phyloP scores from a whole-genome alignment of 2,113 vertebrate genomes.

The Oncorhynchus nerka region DNA sequence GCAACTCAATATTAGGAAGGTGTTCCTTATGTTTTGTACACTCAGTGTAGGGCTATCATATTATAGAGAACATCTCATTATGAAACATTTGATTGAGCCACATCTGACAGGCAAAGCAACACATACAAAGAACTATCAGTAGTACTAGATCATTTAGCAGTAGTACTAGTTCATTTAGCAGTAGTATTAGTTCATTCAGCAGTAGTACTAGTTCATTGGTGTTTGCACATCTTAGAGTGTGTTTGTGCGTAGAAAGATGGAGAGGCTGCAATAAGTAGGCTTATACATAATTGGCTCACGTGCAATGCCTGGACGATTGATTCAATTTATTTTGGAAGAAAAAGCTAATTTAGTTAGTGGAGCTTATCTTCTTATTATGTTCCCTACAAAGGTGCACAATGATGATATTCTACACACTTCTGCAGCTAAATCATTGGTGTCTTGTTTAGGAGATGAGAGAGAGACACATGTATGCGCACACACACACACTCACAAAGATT shows the following conservation, averaged over 20 bases:
- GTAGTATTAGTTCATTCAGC: no score
- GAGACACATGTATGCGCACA: not conserved
- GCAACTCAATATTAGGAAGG: no score
- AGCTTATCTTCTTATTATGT: constrained; percentile 1
- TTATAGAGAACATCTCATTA: no score
- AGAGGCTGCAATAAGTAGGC: not conserved
- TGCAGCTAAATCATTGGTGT: not conserved
- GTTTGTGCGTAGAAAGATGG: not conserved
- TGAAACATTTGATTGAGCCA: not conserved
- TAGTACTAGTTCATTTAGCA: no score
- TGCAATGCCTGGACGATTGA: constrained; percentile 6
- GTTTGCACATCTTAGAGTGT: not conserved
- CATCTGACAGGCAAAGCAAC: not conserved
- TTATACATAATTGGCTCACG: not conserved
- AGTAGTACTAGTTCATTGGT: not conserved
- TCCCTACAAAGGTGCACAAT: not conserved
- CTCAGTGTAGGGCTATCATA: no score
- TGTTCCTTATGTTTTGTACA: no score
- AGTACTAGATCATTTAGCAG: no score
- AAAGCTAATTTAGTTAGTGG: not conserved
- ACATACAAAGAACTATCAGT: not conserved
- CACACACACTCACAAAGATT: no score
- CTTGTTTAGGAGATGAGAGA: constrained; percentile 15
- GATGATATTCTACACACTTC: not conserved
- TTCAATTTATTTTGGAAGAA: constrained; percentile 8